These are phyloP conservation scores for Moxostoma hubbsi DNA, from an alignment of 2,797 vertebrate species.

Conservation along the genomic window DNA sequence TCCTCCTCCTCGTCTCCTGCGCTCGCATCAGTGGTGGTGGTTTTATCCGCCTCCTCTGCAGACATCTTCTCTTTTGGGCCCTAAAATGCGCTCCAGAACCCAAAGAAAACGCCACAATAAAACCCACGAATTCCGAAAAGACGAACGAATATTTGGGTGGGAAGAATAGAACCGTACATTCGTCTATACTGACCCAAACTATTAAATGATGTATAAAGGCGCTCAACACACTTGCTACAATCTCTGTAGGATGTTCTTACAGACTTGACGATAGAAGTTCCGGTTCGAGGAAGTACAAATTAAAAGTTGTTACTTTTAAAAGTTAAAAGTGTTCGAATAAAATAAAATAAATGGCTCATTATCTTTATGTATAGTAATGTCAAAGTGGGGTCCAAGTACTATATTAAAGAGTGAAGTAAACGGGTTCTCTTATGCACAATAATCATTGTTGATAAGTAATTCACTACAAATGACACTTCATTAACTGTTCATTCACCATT, in stretches of 20 bases:
- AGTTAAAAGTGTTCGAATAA: not conserved
- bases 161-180: not conserved
- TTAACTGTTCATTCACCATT: too few species aligned
- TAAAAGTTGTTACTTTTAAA: constrained; percentile 26
- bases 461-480: too few species aligned
- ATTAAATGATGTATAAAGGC: not conserved
- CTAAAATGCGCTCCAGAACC: constrained; percentile 12
- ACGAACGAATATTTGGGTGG: not conserved
- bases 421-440: too few species aligned
- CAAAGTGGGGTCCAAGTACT: too few species aligned
- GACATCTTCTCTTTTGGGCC: constrained; percentile 42
- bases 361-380: too few species aligned
- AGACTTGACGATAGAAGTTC: constrained; percentile 8
- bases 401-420: too few species aligned
- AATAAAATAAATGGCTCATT: not conserved
- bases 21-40: constrained; percentile 79
- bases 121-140: not conserved
- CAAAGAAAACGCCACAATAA: not conserved
- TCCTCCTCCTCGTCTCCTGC: constrained; percentile 94
- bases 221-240: constrained; percentile 23
- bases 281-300: constrained; percentile 23
- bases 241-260: not conserved
- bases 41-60: constrained; percentile 83
- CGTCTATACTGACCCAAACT: constrained; percentile 6
- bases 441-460: too few species aligned